These are phyloP conservation scores for Actinemys pallida DNA, from an alignment of 2,113 vertebrate species.

Conservation along the genomic window DNA sequence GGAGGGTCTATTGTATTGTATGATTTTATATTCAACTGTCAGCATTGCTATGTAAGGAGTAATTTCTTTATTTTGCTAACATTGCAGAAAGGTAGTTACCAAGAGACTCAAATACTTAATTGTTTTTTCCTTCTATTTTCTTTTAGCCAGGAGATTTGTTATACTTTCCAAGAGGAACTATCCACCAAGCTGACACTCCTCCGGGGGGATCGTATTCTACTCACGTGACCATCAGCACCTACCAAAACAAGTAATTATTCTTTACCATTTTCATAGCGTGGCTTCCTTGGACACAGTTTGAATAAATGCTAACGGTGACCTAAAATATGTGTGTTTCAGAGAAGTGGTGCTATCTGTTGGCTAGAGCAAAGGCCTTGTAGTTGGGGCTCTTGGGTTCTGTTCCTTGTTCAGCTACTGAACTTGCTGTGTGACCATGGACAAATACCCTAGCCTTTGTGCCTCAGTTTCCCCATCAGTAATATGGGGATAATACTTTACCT, in stretches of 20 bases:
- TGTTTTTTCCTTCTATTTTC: background rate
- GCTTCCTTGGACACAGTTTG: background rate
- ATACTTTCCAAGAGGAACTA: constrained; percentile 94
- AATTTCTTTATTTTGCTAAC: background rate
- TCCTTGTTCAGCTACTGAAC: background rate
- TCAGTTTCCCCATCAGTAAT: background rate
- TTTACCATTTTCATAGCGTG: background rate
- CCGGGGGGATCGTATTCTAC: constrained; percentile 84
- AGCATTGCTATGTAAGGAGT: background rate
- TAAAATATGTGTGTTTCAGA: rapidly evolving
- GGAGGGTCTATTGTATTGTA: background rate
- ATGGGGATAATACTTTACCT: background rate
- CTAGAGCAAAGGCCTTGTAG: background rate
- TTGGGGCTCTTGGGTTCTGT: background rate
- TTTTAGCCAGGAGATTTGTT: constrained; percentile 89
- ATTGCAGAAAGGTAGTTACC: background rate
- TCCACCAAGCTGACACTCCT: constrained; percentile 92
- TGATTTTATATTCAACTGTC: background rate
- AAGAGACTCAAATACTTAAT: background rate
- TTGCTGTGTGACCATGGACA: background rate
- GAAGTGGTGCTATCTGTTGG: background rate
- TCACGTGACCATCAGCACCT: constrained; percentile 93
- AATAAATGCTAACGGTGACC: background rate
- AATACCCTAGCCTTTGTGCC: background rate
- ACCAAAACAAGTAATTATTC: constrained; percentile 88